Conservation (phyloP, 2,888 invertebrate genomes). For the Lasioglossum calceatum region DNA sequence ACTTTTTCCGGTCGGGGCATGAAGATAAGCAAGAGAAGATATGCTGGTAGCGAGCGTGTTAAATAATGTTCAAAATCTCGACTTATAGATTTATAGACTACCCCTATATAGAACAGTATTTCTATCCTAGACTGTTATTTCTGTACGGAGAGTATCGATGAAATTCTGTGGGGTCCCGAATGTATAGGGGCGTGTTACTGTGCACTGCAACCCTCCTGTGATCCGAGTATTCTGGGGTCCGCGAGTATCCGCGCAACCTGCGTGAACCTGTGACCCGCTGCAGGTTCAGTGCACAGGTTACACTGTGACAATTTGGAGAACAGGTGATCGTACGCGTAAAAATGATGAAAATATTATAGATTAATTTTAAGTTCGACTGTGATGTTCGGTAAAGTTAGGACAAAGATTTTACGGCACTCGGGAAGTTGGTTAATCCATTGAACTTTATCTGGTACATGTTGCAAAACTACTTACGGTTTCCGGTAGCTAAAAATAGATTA, state of each 20-base stretch:
- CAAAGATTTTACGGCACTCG: neutral
- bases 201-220: neutral
- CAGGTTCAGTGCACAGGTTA: neutral
- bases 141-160: slow-evolving; percentile 3
- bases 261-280: neutral
- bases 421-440: neutral
- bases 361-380: neutral
- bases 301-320: neutral
- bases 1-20: neutral
- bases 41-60: too few species aligned
- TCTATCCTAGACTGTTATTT: neutral
- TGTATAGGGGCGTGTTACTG: neutral
- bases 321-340: neutral
- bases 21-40: too few species aligned
- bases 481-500: neutral
- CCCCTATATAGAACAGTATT: neutral
- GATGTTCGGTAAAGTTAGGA: neutral
- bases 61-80: neutral
- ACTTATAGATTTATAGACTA: neutral
- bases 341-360: neutral
- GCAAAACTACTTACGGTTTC: neutral
- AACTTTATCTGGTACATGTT: neutral
- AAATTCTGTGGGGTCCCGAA: slow-evolving; percentile 1
- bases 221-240: slow-evolving; percentile 6
- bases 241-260: slow-evolving; percentile 1